Conservation (phyloP, 2,888 invertebrate species). For the Hemaris fuciformis region DNA sequence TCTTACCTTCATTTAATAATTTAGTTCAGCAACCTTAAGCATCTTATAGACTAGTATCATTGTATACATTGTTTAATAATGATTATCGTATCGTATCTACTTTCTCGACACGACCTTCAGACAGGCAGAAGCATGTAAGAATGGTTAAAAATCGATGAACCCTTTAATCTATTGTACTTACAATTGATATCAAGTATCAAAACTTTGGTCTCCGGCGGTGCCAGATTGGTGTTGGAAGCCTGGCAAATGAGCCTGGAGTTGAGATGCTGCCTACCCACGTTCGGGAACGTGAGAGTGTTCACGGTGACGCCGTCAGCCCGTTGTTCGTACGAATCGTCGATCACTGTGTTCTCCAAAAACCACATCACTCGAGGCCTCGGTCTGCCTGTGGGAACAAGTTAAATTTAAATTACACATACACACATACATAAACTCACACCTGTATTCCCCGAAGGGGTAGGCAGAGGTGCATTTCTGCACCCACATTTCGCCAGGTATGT, state of each 20-base stretch:
- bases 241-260: conserved; percentile 92
- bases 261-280: conserved; percentile 90
- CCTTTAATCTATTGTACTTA: no score
- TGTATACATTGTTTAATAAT: no score
- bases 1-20: no score
- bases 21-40: no score
- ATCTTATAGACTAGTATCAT: no score
- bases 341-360: conserved; percentile 92
- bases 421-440: no score
- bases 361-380: conserved; percentile 91
- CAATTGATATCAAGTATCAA: conserved; percentile 92
- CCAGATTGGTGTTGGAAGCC: conserved; percentile 92
- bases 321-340: conserved; percentile 91
- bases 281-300: conserved; percentile 90
- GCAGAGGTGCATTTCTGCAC: no score
- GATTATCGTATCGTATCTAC: no score
- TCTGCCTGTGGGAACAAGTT: conserved; percentile 77
- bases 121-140: not conserved
- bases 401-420: no score
- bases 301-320: conserved; percentile 86
- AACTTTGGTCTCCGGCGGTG: conserved; percentile 88
- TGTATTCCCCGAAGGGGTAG: no score
- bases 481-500: no score
- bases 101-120: not conserved
- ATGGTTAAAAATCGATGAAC: no score